phyloP scores from a whole-genome alignment of 2,113 vertebrate species.

The Bos indicus region DNA sequence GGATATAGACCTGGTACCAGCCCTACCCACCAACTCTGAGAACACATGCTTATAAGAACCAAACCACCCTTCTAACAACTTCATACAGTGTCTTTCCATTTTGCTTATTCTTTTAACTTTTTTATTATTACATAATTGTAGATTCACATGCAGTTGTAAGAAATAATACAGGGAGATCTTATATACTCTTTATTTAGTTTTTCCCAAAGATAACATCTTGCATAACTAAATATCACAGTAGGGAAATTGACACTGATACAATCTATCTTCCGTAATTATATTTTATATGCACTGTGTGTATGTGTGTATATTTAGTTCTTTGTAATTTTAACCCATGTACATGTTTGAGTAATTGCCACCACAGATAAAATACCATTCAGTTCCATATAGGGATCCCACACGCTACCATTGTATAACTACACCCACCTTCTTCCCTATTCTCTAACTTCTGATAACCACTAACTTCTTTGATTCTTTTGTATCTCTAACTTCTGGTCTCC shows the following conservation, averaged over 20 bases:
- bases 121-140: not conserved
- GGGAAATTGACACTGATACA: not conserved
- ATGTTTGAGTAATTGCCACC: not conserved
- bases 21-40: not conserved
- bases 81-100: not conserved
- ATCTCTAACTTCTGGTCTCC: not conserved
- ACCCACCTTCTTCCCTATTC: too few relatives aligned
- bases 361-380: not conserved
- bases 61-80: not conserved
- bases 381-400: not conserved
- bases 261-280: not conserved
- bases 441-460: not conserved
- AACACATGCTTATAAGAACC: not conserved
- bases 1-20: not conserved
- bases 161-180: not conserved
- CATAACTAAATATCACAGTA: not conserved
- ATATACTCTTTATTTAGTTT: not conserved
- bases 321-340: not conserved
- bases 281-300: not conserved
- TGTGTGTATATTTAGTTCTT: not conserved
- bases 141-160: not conserved
- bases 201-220: not conserved
- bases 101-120: not conserved
- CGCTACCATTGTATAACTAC: not conserved
- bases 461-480: not conserved